Base-by-base conservation (phyloP, 2,888 invertebrate genomes). In the Protonemura montana region DNA sequence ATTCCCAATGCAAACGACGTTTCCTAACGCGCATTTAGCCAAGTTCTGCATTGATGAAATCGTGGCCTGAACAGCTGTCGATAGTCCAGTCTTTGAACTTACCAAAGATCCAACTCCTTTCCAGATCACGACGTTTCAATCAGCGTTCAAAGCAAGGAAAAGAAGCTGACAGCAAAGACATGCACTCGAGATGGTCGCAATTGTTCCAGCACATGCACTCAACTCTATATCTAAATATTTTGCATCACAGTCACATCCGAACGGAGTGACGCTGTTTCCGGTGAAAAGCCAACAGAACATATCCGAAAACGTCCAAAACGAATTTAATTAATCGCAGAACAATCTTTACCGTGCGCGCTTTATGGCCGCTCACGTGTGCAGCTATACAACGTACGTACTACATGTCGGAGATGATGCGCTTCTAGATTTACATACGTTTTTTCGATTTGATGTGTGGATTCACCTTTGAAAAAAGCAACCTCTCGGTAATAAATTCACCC, bases 231-330 rank as follows among this genome's bases (percentile, higher is more conserved):
- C 6, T 21, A 59, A 10, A 59, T 21, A 59, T 59, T 59, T 59
- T 59, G 59, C 59, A 59, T 7, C 3, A 59, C 59, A 59, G 59
- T 59, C 59, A 59, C 59, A 59, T 59, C 59, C 59, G 59, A 7
- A 21, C 7, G 1, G 59, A 59, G 59, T 59, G 59, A 59, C 59
- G 59, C 21, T 59, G 21, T 59, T 59, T 59, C 59, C 59, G 59
- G 59, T 59, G 21, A 3, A 13, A 3, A 59, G 59, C 59, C 59
- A 59, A 21, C 59, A 59, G 59, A 59, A 59, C 59, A 59, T 59
- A 59, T 59, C 81, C 81, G 16, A 81, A 81, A 81, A 81, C 25
- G 28, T 81, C 81, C 28, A 81, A 81, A 81, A 81, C 30, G 29
- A 81, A 29, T 29, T n/a, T n/a, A n/a, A 35, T 35, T 81, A 81